Conservation (phyloP, 2,888 invertebrate genomes). For the Phyllotreta striolata region DNA sequence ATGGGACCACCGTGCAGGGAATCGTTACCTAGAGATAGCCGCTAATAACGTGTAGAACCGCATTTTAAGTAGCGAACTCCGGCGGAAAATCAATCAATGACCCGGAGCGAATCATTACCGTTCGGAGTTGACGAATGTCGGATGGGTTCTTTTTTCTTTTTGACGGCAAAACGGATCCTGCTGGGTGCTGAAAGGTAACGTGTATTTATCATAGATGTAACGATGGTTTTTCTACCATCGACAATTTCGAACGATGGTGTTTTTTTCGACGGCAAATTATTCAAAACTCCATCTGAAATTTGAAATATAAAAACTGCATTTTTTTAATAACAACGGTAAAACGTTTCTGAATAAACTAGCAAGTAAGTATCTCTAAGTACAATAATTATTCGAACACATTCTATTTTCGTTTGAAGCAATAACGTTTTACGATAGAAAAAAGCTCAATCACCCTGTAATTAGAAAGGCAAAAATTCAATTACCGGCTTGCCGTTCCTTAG, state of each 20-base stretch:
- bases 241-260: background rate
- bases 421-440: constrained; percentile 11
- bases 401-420: constrained; percentile 6
- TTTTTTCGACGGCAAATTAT: constrained; percentile 1
- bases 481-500: constrained; percentile 17
- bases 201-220: constrained; percentile 8
- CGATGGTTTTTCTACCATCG: no score
- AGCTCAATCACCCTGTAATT: constrained; percentile 25
- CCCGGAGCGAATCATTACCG: constrained; percentile 39
- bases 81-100: constrained; percentile 55
- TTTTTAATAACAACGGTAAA: no score
- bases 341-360: no score
- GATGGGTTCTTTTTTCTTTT: constrained; percentile 17
- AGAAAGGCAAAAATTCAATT: constrained; percentile 34
- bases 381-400: constrained; percentile 8
- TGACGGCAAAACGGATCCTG: constrained; percentile 7
- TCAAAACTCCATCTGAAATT: no score
- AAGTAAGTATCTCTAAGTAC: no score
- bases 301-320: no score
- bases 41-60: constrained; percentile 58
- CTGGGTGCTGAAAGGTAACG: constrained; percentile 27
- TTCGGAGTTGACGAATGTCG: constrained; percentile 39
- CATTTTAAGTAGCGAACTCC: constrained; percentile 56
- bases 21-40: constrained; percentile 56
- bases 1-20: constrained; percentile 55